A percentile compares a stretch with the other conserved stretches of the same genome.
phyloP scores from a whole-genome alignment of 1,140 invertebrate species.

The Cydia pomonella region DNA sequence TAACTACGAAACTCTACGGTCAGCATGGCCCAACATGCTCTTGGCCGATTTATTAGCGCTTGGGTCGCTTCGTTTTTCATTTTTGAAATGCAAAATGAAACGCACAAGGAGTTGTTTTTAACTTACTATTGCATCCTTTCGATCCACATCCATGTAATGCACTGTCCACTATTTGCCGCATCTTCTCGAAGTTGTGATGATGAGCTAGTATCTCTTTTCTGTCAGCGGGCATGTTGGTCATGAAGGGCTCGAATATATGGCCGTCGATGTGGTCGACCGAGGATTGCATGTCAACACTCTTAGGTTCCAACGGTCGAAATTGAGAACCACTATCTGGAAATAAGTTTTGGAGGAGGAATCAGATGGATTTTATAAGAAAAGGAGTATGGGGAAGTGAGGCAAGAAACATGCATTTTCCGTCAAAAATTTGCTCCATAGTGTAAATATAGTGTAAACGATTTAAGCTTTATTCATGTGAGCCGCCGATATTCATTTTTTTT shows the following conservation, averaged over 20 bases:
- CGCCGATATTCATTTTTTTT: too few species aligned
- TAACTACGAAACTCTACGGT: too few species aligned
- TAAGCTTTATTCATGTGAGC: too few species aligned
- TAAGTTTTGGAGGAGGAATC: neutral
- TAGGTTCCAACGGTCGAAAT: conserved; percentile 50
- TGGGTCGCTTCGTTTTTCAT: too few species aligned
- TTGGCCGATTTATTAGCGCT: too few species aligned
- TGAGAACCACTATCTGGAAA: conserved; percentile 51
- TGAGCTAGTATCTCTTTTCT: conserved; percentile 47
- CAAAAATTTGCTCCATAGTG: too few species aligned
- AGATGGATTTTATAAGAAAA: too few species aligned
- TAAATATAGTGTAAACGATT: too few species aligned
- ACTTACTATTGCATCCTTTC: conserved; percentile 53
- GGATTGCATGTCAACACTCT: conserved; percentile 43
- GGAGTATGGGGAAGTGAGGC: too few species aligned
- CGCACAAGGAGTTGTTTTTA: neutral
- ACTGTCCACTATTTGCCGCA: conserved; percentile 53
- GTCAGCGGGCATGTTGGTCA: conserved; percentile 49
- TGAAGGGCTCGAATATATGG: conserved; percentile 56
- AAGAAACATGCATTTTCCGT: too few species aligned
- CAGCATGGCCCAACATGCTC: too few species aligned
- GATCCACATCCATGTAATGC: conserved; percentile 53
- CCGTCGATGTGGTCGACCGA: conserved; percentile 44
- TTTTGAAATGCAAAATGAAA: too few species aligned
- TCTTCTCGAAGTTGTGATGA: conserved; percentile 53